Evolutionary conservation across 2,888 invertebrate genomes (phyloP).

Genomic region (Byasa hedistus): DNA sequence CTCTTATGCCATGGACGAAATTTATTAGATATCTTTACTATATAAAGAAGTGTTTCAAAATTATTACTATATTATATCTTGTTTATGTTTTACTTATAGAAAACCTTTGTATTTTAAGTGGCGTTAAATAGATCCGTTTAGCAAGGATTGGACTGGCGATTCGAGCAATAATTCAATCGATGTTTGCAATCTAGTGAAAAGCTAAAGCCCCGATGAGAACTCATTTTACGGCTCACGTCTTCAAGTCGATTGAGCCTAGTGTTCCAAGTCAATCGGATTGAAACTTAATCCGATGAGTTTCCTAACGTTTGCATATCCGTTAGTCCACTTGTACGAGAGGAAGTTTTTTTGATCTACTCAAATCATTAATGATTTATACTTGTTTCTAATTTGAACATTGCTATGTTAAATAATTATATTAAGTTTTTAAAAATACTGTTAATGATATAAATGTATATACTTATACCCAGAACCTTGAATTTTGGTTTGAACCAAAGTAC

Average conservation of each 20-base stretch:
- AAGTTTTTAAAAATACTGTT: too few species aligned
- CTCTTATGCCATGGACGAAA: too few species aligned
- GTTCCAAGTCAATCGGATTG: slow-evolving; percentile 57
- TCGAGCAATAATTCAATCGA: slow-evolving; percentile 16
- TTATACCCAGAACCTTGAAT: too few species aligned
- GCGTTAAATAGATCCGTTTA: background rate
- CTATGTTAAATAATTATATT: too few species aligned
- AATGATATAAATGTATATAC: too few species aligned
- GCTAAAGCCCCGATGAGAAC: slow-evolving; percentile 21
- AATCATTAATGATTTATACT: background rate
- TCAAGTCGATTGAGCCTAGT: slow-evolving; percentile 40
- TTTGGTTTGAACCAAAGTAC: too few species aligned
- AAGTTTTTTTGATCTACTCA: background rate
- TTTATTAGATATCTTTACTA: too few species aligned
- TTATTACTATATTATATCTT: too few species aligned
- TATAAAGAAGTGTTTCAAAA: too few species aligned
- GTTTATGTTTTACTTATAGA: background rate
- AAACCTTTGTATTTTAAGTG: background rate
- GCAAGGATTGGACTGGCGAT: background rate
- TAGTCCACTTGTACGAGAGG: slow-evolving; percentile 3
- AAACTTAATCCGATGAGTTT: slow-evolving; percentile 43
- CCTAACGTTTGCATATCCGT: slow-evolving; percentile 32
- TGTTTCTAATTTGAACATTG: too few species aligned
- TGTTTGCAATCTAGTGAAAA: slow-evolving; percentile 4
- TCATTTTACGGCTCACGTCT: slow-evolving; percentile 31